A percentile compares a stretch with the other conserved stretches of the same genome.
phyloP scores from a whole-genome alignment of 2,113 vertebrate genomes.

The Nibea albiflora region DNA sequence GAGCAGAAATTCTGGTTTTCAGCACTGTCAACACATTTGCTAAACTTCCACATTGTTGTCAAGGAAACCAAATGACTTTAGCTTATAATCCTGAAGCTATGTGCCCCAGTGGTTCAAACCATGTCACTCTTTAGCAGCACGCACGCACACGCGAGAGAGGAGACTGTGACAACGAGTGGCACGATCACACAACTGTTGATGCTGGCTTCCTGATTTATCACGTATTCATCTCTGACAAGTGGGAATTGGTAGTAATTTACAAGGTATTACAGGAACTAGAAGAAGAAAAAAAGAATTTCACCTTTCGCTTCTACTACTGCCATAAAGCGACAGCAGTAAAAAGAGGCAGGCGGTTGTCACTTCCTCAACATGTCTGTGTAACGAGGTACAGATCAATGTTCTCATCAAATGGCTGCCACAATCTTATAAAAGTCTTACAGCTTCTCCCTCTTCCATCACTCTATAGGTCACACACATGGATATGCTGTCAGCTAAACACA shows the following conservation, averaged over 20 bases:
- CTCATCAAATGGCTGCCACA: slow-evolving; percentile 49
- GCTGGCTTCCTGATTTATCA: slow-evolving; percentile 19
- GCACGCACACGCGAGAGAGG: slow-evolving; percentile 1
- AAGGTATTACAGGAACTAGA: background rate
- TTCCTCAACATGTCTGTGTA: slow-evolving; percentile 41
- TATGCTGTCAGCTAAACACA: slow-evolving; percentile 45
- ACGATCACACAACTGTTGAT: background rate
- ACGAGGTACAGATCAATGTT: slow-evolving; percentile 61
- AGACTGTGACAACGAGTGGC: slow-evolving; percentile 10
- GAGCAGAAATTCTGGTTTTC: slow-evolving; percentile 20
- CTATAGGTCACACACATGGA: slow-evolving; percentile 21
- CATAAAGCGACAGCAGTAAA: slow-evolving; percentile 25
- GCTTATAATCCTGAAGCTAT: slow-evolving; percentile 40
- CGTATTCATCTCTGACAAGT: slow-evolving; percentile 27
- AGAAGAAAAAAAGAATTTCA: slow-evolving; percentile 14
- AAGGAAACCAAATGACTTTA: slow-evolving; percentile 45
- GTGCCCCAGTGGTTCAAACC: slow-evolving; percentile 36
- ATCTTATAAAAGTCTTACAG: slow-evolving; percentile 32
- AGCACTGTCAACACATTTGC: slow-evolving; percentile 32
- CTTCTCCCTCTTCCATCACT: slow-evolving; percentile 36
- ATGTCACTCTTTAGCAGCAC: slow-evolving; percentile 13
- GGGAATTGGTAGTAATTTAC: slow-evolving; percentile 16
- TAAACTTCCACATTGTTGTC: slow-evolving; percentile 57
- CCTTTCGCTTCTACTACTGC: slow-evolving; percentile 1
- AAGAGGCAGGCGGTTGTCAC: slow-evolving; percentile 39